Base-by-base conservation (phyloP, 1,140 invertebrate genomes). In the Trachymyrmex septentrionalis region DNA sequence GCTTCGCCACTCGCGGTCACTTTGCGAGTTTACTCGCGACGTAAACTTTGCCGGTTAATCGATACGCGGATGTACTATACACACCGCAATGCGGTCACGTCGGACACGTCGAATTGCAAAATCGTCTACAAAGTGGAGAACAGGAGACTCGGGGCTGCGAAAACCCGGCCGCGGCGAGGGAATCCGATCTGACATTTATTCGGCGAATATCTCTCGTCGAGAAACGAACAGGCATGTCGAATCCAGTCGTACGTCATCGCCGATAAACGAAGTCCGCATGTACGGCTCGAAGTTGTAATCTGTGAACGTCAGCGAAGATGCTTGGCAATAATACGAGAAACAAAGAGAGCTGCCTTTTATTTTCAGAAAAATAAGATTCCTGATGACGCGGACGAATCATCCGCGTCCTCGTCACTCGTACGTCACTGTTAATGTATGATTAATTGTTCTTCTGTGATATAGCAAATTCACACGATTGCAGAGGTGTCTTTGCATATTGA, bases 61-160 rank as follows among this genome's bases (percentile, higher is more conserved):
- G 55, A 82, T 88, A 75, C 67, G 48, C 19, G 44, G 27, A 38
- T 19, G 34, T 63, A 21, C 55, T 67, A 66, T 67, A 81, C 3
- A 24, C 59, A 64, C 76, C 53, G 75, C 87, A 88, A 67, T 88
- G 76, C 85, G 50, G 85, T 87, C 44, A 71, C 50, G 34, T 59
- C 24, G 44, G 44, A 71, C 77, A 30, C 16, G 3, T 38, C 78
- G 50, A 71, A 14, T 81, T 48, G 12, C 34, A 24, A 9, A 6
- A 69, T 53, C 34, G 14, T 16, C 21, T n/a, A 66, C n/a, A 16
- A 21, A n/a, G 10, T 19, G 61, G 19, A n/a, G 75, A 78, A 78
- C 59, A 55, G 24, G 2, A 30, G 64, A 1, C 34, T 67, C 24
- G 48, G 24, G 30, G 24, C 24, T 19, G 3, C n/a, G 44, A 57